Base-by-base conservation (phyloP, 2,113 vertebrate species). In the Leucosticte australis region DNA sequence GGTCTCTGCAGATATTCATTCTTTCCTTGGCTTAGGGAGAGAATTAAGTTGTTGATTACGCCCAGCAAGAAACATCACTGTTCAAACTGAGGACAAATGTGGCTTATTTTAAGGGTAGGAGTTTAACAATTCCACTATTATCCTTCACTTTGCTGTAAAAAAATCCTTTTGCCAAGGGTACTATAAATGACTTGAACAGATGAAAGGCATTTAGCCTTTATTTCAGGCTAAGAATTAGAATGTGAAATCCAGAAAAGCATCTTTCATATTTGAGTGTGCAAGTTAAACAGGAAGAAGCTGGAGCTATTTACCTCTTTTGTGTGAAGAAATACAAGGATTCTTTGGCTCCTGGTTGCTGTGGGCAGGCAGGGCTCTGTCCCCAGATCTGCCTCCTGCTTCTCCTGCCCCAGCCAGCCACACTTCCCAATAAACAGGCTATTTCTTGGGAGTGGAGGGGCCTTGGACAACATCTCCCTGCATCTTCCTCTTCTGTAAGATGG, bases 11-110 rank as follows among this genome's bases (percentile, higher is more conserved):
- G 97, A 95, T 91, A 92, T 13, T 89, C 24, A 41, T 92, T 96
- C 27, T 93, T 93, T 92, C 89, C 89, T 94, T 83, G 85, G 94
- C 80, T 93, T 77, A 88, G 90, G 88, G 80, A 95, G 80, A 87
- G 94, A 96, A 96, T 89, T 86, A 95, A 94, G 67, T 94, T 94
- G 89, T 95, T 92, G 93, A 96, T 94, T 96, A 95, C 69, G 86
- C 90, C 90, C 92, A 93, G 83, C 83, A 95, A 90, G 91, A 95
- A 95, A 93, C 87, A 92, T 92, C 97, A 93, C 96, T 44, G 52
- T 74, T 97, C 94, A 94, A 95, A 94, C 71, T 55, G 87, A 94
- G 95, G 74, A 91, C 91, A 96, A 96, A 97, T 83, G 92, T 95
- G 94, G 52, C 37, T 89, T 92, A 96, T 95, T 96, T 96, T 91